phyloP scores from a whole-genome alignment of 2,113 vertebrate species.

The Chrysochloris asiatica region DNA sequence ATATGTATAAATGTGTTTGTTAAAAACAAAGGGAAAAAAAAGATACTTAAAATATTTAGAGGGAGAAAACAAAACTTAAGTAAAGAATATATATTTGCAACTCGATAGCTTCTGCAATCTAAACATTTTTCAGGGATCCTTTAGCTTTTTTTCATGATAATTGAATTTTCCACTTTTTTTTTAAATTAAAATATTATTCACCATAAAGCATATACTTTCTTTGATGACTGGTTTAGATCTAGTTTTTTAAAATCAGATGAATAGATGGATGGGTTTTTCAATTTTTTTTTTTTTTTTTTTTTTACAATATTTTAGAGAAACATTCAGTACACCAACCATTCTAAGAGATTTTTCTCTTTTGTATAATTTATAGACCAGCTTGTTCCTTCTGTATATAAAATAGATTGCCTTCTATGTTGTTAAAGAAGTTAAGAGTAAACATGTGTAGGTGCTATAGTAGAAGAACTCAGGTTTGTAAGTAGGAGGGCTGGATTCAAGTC shows the following conservation, averaged over 20 bases:
- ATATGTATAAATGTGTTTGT: background rate
- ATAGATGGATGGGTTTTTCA: background rate
- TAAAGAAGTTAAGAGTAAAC: slow-evolving; percentile 45
- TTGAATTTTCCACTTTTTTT: slow-evolving; percentile 36
- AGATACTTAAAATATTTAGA: slow-evolving; percentile 9
- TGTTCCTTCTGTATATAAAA: slow-evolving; percentile 38
- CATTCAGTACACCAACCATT: background rate
- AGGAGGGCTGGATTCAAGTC: background rate
- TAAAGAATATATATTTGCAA: background rate
- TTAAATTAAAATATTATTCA: background rate
- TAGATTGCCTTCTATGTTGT: slow-evolving; percentile 11
- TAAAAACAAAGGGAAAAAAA: background rate
- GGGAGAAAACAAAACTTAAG: background rate
- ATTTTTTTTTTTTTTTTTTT: background rate
- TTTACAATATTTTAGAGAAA: slow-evolving; percentile 32
- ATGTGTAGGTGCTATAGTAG: background rate
- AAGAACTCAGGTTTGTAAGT: background rate
- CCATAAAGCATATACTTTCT: background rate
- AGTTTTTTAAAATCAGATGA: background rate
- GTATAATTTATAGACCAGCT: slow-evolving; percentile 48
- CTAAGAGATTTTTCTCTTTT: slow-evolving; percentile 16
- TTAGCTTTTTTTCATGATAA: slow-evolving; percentile 19
- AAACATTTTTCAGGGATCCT: background rate
- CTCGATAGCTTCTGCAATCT: background rate
- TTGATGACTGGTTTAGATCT: background rate